Percentiles rank a stretch among this genome's conserved stretches.
phyloP scores from a whole-genome alignment of 2,888 invertebrate genomes.

The Dioctria linearis region DNA sequence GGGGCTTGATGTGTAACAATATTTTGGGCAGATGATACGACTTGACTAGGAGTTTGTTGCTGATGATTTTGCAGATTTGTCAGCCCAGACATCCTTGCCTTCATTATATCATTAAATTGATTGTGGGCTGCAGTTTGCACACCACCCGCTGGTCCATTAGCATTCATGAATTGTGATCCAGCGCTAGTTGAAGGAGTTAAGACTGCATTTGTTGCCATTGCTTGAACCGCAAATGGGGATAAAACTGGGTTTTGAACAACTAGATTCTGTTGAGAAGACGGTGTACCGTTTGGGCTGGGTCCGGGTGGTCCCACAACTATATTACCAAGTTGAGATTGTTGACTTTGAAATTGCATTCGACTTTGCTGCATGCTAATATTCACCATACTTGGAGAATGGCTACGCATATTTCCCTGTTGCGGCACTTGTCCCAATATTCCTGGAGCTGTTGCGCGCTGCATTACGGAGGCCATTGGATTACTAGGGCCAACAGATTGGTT shows the following conservation, averaged over 20 bases:
- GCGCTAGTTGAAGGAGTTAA: constrained; percentile 71
- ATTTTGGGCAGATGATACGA: constrained; percentile 58
- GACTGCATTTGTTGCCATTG: constrained; percentile 74
- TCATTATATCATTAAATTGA: constrained; percentile 75
- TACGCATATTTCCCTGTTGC: constrained; percentile 73
- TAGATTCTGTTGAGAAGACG: constrained; percentile 75
- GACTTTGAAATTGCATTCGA: constrained; percentile 72
- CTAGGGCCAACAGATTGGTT: constrained; percentile 59
- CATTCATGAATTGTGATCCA: constrained; percentile 73
- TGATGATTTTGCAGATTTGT: constrained; percentile 61
- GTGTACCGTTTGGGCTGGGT: constrained; percentile 81
- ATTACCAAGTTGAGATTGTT: constrained; percentile 65
- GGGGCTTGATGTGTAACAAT: constrained; percentile 70
- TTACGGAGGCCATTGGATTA: constrained; percentile 62
- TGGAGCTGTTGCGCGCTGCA: constrained; percentile 63
- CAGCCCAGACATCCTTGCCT: constrained; percentile 73
- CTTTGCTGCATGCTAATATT: constrained; percentile 73
- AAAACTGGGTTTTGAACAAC: constrained; percentile 78
- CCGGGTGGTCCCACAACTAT: constrained; percentile 81
- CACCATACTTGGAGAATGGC: constrained; percentile 79
- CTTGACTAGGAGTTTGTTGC: constrained; percentile 61
- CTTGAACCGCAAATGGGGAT: constrained; percentile 79
- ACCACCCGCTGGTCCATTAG: constrained; percentile 75
- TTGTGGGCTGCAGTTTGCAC: constrained; percentile 70
- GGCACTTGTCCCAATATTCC: constrained; percentile 66